Base-by-base conservation (phyloP, 2,113 vertebrate genomes). In the Nothoprocta perdicaria region DNA sequence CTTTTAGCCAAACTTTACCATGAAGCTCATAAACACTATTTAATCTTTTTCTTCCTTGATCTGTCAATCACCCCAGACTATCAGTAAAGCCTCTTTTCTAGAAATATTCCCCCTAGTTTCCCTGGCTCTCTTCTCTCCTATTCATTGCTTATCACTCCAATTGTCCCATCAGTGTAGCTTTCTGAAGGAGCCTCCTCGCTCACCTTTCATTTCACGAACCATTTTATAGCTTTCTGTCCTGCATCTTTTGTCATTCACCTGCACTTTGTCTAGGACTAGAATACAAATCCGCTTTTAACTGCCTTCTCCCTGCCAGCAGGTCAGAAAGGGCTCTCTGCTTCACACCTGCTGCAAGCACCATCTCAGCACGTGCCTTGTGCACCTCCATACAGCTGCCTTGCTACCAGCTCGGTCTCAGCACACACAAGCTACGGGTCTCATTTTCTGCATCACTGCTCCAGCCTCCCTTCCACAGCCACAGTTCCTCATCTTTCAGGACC, bases 281-380 rank as follows among this genome's bases (percentile, higher is more conserved):
- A 93, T 45, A 81, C 62, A 84, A 58, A 80, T 31, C 43, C 72
- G 74, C 45, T 33, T 46, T 17, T 23, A 82, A 58, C 12, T 21
- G 13, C 52, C 52, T 53, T 53, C 52, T 53, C 52, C 21, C 6
- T n/a, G 31, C 10, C 24, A 62, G 33, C 35, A 60, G n/a, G 46
- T 35, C 63, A 87, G 40, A 82, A 81, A 19, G 60, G 5, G 24
- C 8, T 38, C 73, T 53, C 50, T 71, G 9, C 3, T 58, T 65
- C 2, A 0, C 10, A 10, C 14, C 46, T 78, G 12, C 65, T 7
- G 13, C 7, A 58, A 46, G 16, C 68, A 83, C 65, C 40, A 45
- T 4, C 6, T 46, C 29, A 40, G 27, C 26, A 12, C 33, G 12
- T 1, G 0, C 7, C n/a, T 17, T 22, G n/a, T 8, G 16, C 6